phyloP scores from a whole-genome alignment of 2,888 invertebrate genomes.

The Galerucella pusilla region DNA sequence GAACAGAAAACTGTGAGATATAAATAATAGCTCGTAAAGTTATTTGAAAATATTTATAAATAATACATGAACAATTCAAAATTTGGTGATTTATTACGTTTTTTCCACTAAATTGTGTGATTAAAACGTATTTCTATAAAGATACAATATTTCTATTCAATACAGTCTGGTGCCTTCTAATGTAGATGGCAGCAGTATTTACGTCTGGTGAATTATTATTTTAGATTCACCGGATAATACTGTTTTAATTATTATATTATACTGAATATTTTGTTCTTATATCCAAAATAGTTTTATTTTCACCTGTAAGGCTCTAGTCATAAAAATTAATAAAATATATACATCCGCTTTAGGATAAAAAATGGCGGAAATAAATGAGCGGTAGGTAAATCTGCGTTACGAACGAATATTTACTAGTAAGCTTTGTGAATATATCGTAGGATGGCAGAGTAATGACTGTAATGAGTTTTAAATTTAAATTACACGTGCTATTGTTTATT shows the following conservation, averaged over 20 bases:
- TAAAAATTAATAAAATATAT: background rate
- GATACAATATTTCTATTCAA: too few species aligned
- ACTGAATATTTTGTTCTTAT: too few species aligned
- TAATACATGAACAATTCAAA: too few species aligned
- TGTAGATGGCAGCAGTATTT: too few species aligned
- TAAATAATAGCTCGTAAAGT: background rate
- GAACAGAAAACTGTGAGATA: background rate
- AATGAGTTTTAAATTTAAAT: background rate
- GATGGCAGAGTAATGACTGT: background rate
- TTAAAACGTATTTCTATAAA: too few species aligned
- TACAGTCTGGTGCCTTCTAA: too few species aligned
- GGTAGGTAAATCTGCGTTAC: background rate
- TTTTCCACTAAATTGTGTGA: too few species aligned
- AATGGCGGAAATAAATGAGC: background rate
- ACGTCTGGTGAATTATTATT: too few species aligned
- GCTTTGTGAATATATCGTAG: background rate
- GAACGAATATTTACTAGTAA: background rate
- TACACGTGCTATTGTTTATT: background rate
- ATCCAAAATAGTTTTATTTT: background rate
- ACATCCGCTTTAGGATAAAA: background rate
- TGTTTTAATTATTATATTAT: background rate
- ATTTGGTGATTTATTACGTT: too few species aligned
- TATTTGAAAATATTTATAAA: too few species aligned
- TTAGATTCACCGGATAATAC: background rate
- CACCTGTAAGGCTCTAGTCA: background rate